Percentiles rank a stretch among this genome's conserved stretches.
Conservation (phyloP, 2,888 invertebrate genomes). For the Heliothis peltigera region DNA sequence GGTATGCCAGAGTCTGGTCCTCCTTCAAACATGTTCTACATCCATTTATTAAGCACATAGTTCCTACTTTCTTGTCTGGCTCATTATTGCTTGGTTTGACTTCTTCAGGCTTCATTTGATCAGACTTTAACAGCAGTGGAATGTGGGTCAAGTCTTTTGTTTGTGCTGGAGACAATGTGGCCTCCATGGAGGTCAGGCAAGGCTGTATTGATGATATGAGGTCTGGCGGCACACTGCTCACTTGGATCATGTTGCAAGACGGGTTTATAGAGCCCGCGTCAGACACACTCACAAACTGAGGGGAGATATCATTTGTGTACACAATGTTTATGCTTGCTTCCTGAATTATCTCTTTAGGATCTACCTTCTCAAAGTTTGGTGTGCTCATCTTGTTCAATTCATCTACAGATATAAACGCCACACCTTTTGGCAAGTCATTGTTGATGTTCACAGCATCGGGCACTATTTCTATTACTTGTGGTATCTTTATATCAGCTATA, state of each 20-base stretch:
- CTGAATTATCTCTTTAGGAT: slow-evolving; percentile 86
- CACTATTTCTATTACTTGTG: slow-evolving; percentile 86
- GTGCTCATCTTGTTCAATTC: slow-evolving; percentile 86
- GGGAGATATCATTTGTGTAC: slow-evolving; percentile 81
- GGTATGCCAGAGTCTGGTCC: slow-evolving; percentile 91
- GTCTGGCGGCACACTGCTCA: slow-evolving; percentile 83
- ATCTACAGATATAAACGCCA: slow-evolving; percentile 85
- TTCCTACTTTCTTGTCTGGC: slow-evolving; percentile 64
- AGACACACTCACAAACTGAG: slow-evolving; percentile 79
- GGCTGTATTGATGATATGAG: slow-evolving; percentile 84
- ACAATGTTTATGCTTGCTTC: slow-evolving; percentile 88
- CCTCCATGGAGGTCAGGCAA: slow-evolving; percentile 58
- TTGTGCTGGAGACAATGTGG: slow-evolving; percentile 64
- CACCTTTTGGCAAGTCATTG: slow-evolving; percentile 81
- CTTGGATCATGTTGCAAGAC: slow-evolving; percentile 77
- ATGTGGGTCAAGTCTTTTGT: slow-evolving; percentile 60
- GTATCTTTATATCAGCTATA: slow-evolving; percentile 80
- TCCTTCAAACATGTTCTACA: slow-evolving; percentile 90
- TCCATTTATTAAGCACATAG: slow-evolving; percentile 87
- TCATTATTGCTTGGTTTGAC: slow-evolving; percentile 56
- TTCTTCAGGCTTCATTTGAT: slow-evolving; percentile 59
- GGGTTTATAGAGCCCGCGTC: slow-evolving; percentile 69
- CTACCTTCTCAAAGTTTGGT: slow-evolving; percentile 85
- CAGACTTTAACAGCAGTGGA: slow-evolving; percentile 65
- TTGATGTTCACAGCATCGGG: slow-evolving; percentile 77